Percentiles rank a stretch among this genome's conserved stretches.
Conservation (phyloP, 2,797 vertebrate genomes). For the Thripadectes ignobilis region DNA sequence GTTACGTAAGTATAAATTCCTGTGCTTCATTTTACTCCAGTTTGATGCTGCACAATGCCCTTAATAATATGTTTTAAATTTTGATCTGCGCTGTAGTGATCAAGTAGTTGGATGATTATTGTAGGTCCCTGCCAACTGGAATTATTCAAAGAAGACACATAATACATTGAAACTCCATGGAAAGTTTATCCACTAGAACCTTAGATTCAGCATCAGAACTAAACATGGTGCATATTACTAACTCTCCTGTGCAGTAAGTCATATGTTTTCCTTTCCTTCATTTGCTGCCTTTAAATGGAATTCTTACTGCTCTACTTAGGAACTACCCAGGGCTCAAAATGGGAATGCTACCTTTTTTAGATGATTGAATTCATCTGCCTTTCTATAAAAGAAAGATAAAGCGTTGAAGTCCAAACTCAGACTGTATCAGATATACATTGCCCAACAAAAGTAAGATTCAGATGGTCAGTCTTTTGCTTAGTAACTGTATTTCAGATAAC, state of each 20-base stretch:
- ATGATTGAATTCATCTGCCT: background rate
- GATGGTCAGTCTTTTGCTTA: background rate
- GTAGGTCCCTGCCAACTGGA: background rate
- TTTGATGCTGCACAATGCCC: background rate
- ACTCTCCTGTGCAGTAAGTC: background rate
- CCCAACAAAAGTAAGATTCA: background rate
- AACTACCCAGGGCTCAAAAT: background rate
- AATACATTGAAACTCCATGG: background rate
- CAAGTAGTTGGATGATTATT: background rate
- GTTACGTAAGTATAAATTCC: background rate
- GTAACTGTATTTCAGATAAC: background rate
- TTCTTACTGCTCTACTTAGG: background rate
- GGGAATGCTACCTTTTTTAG: background rate
- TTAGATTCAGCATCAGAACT: background rate
- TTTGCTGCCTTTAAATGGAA: background rate
- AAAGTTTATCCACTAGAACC: background rate
- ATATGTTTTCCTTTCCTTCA: background rate
- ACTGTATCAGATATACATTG: background rate
- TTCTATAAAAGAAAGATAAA: background rate
- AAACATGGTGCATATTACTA: background rate
- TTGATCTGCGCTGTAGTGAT: accelerated
- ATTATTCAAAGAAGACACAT: background rate
- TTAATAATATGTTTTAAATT: background rate
- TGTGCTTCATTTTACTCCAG: background rate
- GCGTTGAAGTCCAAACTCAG: background rate